A percentile compares a stretch with the other conserved stretches of the same genome.
These are phyloP conservation scores for Microctenopoma steveboyesi DNA, from an alignment of 2,797 vertebrate species.

Conservation along the genomic window DNA sequence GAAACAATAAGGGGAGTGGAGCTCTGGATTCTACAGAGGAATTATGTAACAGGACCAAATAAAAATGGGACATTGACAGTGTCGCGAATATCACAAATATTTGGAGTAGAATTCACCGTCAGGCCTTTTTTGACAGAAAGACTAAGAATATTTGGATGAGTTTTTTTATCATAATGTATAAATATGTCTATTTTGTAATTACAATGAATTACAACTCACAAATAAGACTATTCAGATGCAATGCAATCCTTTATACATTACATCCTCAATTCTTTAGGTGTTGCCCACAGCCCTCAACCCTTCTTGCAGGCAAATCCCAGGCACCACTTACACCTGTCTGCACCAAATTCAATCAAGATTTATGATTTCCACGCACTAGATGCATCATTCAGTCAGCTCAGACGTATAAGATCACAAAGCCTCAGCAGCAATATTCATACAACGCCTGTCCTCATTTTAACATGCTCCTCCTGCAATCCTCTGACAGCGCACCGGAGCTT, in stretches of 20 bases:
- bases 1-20: not conserved
- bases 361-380: slow-evolving; percentile 37
- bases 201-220: no score
- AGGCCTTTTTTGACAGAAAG: not conserved
- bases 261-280: slow-evolving; percentile 17
- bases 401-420: slow-evolving; percentile 52
- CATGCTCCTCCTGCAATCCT: slow-evolving; percentile 30
- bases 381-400: slow-evolving; percentile 36
- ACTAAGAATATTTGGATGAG: no score
- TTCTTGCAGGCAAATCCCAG: not conserved
- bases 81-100: not conserved
- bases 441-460: slow-evolving; percentile 47
- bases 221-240: not conserved
- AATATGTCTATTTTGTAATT: no score
- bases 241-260: not conserved
- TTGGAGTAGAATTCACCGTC: slow-evolving; percentile 3
- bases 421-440: slow-evolving; percentile 56
- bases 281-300: slow-evolving; percentile 16
- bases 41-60: slow-evolving; percentile 31
- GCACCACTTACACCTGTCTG: slow-evolving; percentile 27
- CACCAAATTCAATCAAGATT: slow-evolving; percentile 61
- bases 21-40: slow-evolving; percentile 9
- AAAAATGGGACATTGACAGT: slow-evolving; percentile 17
- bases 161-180: no score
- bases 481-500: slow-evolving; percentile 8